These are phyloP conservation scores for Hylia prasina DNA, from an alignment of 2,113 vertebrate genomes.

Conservation along the genomic window DNA sequence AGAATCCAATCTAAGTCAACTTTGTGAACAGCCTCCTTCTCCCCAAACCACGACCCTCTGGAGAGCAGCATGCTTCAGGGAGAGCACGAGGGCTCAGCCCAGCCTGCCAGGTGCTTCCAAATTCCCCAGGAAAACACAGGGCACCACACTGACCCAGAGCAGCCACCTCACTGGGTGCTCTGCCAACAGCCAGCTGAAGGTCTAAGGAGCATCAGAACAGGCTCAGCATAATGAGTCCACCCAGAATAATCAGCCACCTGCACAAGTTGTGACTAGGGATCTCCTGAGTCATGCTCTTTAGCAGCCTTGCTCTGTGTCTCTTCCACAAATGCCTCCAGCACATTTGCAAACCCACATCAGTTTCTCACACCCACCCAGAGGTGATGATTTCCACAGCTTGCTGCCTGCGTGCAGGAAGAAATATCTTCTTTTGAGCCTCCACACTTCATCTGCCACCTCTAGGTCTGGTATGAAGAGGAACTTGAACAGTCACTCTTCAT, in stretches of 20 bases:
- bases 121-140: neutral
- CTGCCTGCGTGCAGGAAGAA: neutral
- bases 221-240: neutral
- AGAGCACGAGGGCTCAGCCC: neutral
- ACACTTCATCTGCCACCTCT: constrained; percentile 5
- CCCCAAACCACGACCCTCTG: rapidly evolving
- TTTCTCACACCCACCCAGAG: constrained; percentile 15
- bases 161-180: neutral
- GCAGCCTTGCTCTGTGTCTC: neutral
- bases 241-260: neutral
- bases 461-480: neutral
- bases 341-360: neutral
- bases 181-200: neutral
- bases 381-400: constrained; percentile 11
- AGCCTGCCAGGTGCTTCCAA: neutral
- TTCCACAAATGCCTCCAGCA: constrained; percentile 16
- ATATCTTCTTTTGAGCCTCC: neutral
- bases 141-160: neutral
- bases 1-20: neutral
- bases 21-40: neutral
- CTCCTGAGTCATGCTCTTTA: neutral
- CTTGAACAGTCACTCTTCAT: neutral
- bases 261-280: neutral
- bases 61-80: neutral
- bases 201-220: neutral